Base-by-base conservation (phyloP, 2,797 vertebrate species). In the Danio choprae region DNA sequence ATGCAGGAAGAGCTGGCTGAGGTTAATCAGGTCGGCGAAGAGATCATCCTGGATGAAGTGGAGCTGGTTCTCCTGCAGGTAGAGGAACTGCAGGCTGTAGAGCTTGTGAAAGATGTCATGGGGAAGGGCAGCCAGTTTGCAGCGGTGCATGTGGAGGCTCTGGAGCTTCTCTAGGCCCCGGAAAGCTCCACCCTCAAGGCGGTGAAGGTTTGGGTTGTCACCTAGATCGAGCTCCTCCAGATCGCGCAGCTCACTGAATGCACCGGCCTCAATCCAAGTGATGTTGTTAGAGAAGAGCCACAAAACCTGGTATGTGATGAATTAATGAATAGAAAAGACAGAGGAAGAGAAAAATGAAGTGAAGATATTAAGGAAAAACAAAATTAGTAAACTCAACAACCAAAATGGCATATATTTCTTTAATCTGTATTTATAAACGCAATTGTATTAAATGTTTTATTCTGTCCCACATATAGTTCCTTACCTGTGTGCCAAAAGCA, bases 231-330 rank as follows among this genome's bases (percentile, higher is more conserved):
- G 94, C 93, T 98, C 97, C 94, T 99, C 97, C 87, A 99, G 94
- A 86, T 96, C 95, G 88, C 96, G 94, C 92, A 98, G 94, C 91
- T 96, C 95, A 67, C 95, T 96, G 91, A 99, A 98, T 83, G 97
- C 95, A 82, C 96, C 97, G 5, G 95, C 96, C 89, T 97, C 95
- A 87, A 98, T 97, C 93, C 95, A 94, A 41, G 96, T 96, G 89
- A 98, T 97, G 91, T 98, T 98, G 95, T 99, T 99, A 81, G 97
- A 94, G 89, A 97, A 98, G 77, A 99, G 96, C 97, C 97, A 98
- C 90, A 98, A 94, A 86, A 97, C 96, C 93, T 95, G 56, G 5
- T 8, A 62, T 73, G 40, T 40, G 5, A 63, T 40, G 50, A 22
- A 59, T 29, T 29, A 20, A 53, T 50, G 41, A 44, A 40, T n/a